A percentile compares a stretch with the other conserved stretches of the same genome.
Evolutionary conservation across 1,140 invertebrate genomes (phyloP).

Genomic region (Ooceraea biroi): DNA sequence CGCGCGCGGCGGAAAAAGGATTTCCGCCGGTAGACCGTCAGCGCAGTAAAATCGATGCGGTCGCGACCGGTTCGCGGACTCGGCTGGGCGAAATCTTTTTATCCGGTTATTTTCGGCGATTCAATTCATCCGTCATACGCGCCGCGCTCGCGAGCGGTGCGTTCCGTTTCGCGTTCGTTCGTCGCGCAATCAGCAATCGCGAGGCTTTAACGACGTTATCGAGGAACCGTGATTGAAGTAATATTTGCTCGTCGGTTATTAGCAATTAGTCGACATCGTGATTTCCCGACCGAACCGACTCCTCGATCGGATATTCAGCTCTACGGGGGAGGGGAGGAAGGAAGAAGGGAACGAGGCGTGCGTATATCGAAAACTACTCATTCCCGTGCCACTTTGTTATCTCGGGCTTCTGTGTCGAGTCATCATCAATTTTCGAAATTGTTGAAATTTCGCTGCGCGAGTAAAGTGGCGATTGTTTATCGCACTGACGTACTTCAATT

Average conservation of each 20-base stretch:
- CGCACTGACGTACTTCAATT: not conserved
- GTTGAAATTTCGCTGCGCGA: not conserved
- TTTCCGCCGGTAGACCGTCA: conserved; percentile 42
- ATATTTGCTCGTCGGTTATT: conserved; percentile 74
- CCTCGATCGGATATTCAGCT: conserved; percentile 55
- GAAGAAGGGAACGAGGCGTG: conserved; percentile 5
- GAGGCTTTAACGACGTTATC: conserved; percentile 71
- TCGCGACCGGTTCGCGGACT: conserved; percentile 16
- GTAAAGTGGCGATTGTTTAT: not conserved
- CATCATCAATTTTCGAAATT: not conserved
- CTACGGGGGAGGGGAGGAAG: not conserved
- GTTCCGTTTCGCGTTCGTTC: conserved; percentile 35
- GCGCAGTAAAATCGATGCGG: conserved; percentile 8
- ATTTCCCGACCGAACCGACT: conserved; percentile 58
- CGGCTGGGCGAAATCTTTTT: conserved; percentile 63
- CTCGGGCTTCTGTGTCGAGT: not conserved
- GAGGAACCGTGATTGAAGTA: conserved; percentile 74
- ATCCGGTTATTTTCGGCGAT: conserved; percentile 72
- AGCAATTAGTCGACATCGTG: conserved; percentile 71
- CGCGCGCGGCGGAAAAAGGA: conserved; percentile 46
- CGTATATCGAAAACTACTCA: conserved; percentile 17
- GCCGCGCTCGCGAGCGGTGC: conserved; percentile 13
- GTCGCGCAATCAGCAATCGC: conserved; percentile 73
- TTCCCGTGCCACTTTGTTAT: conserved; percentile 27
- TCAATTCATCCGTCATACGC: conserved; percentile 70